Evolutionary conservation across 2,113 vertebrate genomes (phyloP), one percentile per base, ranked within the genome.

Genomic region (Micronycteris hirsuta): DNA sequence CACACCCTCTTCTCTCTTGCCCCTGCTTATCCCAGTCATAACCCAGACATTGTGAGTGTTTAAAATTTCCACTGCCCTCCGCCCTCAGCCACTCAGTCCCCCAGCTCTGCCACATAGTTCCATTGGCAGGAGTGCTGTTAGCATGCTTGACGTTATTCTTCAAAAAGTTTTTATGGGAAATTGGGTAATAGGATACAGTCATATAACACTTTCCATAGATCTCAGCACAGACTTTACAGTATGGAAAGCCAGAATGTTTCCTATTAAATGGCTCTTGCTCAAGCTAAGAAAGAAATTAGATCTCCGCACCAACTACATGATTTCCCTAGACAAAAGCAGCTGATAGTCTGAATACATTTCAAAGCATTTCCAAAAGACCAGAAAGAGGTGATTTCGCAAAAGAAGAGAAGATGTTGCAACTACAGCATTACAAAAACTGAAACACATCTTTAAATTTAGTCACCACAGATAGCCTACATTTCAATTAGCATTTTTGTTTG

Each of bases 301-400:
- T 93, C 74, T 86, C 80, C 80, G 52, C 70, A 54, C 58, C 2
- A 24, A 47, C 28, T 67, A n/a, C 58, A 82, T 45, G 67, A 87
- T 74, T 85, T 95, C 97, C 94, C 84, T 88, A 90, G 94, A 95
- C 92, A 89, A 95, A 76, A 97, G 84, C 87, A 87, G 87, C 80
- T 77, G 87, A 81, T 86, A 83, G 82, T 71, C 89, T 92, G 70
- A 96, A 93, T 47, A 17, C 43, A 82, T 96, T 92, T 97, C 70
- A 94, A 67, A 93, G 63, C 45, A 63, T 92, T 85, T 95, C 90
- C 52, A 85, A 43, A 96, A 93, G 82, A 63, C 36, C 93, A 96
- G 73, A 63, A 89, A 86, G 45, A 88, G 85, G 31, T 73, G 70
- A 86, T 86, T 93, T 87, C 97, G 85, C 73, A 91, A 89, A 86